Evolutionary conservation across 2,888 invertebrate genomes (phyloP).

Genomic region (Drosophila differens): DNA sequence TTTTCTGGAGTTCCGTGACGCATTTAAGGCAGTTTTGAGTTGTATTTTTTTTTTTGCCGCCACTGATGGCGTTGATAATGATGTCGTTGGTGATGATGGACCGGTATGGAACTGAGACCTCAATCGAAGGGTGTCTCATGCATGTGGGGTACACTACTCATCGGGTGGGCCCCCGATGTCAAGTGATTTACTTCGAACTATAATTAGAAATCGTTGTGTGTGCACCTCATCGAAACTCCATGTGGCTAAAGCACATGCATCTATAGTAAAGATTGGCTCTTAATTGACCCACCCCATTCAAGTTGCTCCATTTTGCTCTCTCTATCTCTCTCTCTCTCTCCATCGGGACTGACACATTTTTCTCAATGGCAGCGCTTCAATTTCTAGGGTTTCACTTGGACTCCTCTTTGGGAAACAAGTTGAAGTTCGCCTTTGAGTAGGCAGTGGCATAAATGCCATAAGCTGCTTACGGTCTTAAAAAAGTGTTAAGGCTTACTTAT

Average conservation of each 20-base stretch:
- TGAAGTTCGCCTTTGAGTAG: conserved; percentile 47
- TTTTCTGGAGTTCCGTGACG: conserved; percentile 63
- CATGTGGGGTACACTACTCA: conserved; percentile 21
- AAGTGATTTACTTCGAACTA: conserved; percentile 60
- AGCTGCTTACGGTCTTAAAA: conserved; percentile 58
- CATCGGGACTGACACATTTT: conserved; percentile 42
- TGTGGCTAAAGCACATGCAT: conserved; percentile 1
- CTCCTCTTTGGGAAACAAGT: conserved; percentile 37
- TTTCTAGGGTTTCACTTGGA: conserved; percentile 55
- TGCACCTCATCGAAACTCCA: conserved; percentile 23
- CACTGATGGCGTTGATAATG: conserved; percentile 78
- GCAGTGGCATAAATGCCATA: conserved; percentile 28
- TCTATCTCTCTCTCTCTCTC: background rate
- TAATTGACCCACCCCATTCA: conserved; percentile 4
- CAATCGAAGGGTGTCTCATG: conserved; percentile 22
- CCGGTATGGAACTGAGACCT: conserved; percentile 66
- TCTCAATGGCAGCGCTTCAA: conserved; percentile 38
- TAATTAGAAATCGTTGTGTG: conserved; percentile 58
- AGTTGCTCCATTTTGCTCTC: background rate
- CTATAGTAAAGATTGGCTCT: background rate
- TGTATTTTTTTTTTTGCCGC: conserved; percentile 35
- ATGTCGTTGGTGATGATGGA: conserved; percentile 78
- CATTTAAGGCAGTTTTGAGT: conserved; percentile 51
- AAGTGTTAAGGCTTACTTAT: conserved; percentile 47
- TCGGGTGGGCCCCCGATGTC: conserved; percentile 66